Percentiles rank a stretch among this genome's conserved stretches.
Conservation (phyloP, 2,797 vertebrate genomes). For the Otus scops region DNA sequence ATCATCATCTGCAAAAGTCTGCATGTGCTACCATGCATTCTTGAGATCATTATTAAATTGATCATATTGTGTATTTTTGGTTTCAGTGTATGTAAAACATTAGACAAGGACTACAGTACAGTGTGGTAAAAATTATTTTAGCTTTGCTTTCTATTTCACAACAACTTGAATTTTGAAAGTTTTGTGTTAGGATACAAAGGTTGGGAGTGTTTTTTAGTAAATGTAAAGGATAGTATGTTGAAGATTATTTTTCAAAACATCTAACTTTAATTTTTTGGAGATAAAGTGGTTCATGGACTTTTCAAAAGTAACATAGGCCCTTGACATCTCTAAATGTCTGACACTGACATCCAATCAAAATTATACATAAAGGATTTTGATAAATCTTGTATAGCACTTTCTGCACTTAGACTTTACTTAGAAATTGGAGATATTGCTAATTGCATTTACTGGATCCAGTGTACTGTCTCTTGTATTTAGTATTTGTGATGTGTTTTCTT, state of each 20-base stretch:
- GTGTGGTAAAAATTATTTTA: background rate
- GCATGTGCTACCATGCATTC: background rate
- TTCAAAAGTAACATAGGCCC: background rate
- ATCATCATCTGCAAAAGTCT: background rate
- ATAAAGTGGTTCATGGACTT: background rate
- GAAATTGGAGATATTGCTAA: background rate
- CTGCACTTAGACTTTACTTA: background rate
- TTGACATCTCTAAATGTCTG: background rate
- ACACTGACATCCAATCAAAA: background rate
- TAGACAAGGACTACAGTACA: background rate
- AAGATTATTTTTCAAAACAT: background rate
- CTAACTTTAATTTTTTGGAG: background rate
- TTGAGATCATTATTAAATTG: background rate
- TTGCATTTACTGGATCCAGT: background rate
- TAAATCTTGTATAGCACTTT: background rate
- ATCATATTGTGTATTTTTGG: background rate
- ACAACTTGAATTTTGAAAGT: background rate
- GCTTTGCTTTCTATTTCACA: background rate
- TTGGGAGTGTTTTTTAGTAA: accelerated
- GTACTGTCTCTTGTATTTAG: background rate
- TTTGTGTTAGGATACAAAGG: background rate
- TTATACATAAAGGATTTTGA: background rate
- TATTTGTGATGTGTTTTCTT: background rate
- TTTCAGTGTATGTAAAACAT: background rate
- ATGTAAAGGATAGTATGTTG: background rate